Percentiles rank a stretch among this genome's conserved stretches.
Evolutionary conservation across 2,888 invertebrate species (phyloP).

Genomic region (Thera obeliscata): DNA sequence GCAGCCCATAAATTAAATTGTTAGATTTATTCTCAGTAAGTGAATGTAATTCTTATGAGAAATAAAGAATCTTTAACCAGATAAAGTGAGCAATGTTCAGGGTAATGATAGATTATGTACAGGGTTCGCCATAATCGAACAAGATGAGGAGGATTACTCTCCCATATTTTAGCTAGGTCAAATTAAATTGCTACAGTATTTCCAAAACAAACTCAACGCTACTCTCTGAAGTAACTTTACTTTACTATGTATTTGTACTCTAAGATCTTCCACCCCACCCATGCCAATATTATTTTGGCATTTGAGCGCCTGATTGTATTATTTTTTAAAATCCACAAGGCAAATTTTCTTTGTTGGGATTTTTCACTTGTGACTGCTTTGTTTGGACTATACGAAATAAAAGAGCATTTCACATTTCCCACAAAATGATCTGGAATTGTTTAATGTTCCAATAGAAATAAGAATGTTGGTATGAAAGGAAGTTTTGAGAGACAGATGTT

Average conservation of each 20-base stretch:
- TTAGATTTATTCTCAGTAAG: too few relatives aligned
- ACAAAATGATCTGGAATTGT: too few relatives aligned
- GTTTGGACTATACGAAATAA: background rate
- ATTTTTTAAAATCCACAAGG: slow-evolving; percentile 41
- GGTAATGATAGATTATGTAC: too few relatives aligned
- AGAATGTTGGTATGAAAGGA: background rate
- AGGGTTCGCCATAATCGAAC: too few relatives aligned
- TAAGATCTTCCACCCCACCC: slow-evolving; percentile 32
- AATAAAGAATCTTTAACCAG: too few relatives aligned
- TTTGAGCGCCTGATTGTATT: slow-evolving; percentile 52
- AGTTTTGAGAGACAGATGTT: slow-evolving; percentile 15
- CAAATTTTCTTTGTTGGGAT: slow-evolving; percentile 6
- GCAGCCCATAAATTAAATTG: too few relatives aligned
- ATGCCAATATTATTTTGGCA: slow-evolving; percentile 51
- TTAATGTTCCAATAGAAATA: too few relatives aligned
- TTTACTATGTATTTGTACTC: slow-evolving; percentile 2
- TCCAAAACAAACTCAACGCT: background rate
- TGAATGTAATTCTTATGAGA: too few relatives aligned
- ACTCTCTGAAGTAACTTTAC: background rate
- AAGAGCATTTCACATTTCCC: background rate
- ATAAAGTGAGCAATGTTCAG: too few relatives aligned
- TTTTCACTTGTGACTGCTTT: background rate
- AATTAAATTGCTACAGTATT: background rate
- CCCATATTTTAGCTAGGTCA: background rate
- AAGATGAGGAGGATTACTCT: too few relatives aligned